Percentiles rank a stretch among this genome's conserved stretches.
These are phyloP conservation scores for Dunckerocampus dactyliophorus DNA, from an alignment of 2,113 vertebrate genomes.

Conservation along the genomic window DNA sequence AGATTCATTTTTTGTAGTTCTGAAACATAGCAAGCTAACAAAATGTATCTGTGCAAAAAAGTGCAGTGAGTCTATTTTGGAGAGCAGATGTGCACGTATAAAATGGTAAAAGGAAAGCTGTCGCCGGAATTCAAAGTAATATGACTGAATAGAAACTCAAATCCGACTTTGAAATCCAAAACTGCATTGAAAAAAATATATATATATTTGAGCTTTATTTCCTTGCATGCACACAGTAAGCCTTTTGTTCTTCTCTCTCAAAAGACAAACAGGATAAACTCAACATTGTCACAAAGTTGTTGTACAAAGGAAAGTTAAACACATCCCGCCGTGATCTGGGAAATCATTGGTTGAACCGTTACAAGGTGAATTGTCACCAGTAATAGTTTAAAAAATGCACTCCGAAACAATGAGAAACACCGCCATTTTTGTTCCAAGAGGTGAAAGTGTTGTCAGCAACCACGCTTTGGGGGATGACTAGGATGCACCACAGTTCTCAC, in stretches of 20 bases:
- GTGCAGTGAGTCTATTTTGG: conserved; percentile 47
- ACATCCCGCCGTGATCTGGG: conserved; percentile 58
- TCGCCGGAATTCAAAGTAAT: conserved; percentile 35
- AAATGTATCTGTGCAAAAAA: conserved; percentile 66
- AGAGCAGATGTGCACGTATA: conserved; percentile 63
- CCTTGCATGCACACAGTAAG: conserved; percentile 70
- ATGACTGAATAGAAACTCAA: conserved; percentile 8
- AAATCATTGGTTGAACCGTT: conserved; percentile 64
- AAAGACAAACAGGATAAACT: conserved; percentile 35
- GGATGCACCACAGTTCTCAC: conserved; percentile 72
- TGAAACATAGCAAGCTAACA: conserved; percentile 52
- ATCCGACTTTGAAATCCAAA: conserved; percentile 10
- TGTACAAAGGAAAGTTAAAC: conserved; percentile 48
- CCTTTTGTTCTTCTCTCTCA: conserved; percentile 42
- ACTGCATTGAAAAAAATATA: conserved; percentile 23
- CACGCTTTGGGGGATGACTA: conserved; percentile 87
- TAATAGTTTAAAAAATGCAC: conserved; percentile 40
- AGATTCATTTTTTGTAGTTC: conserved; percentile 49
- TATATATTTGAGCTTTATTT: conserved; percentile 46
- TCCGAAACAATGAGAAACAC: conserved; percentile 42
- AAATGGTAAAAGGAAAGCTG: conserved; percentile 44
- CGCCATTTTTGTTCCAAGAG: conserved; percentile 38
- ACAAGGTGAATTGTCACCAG: conserved; percentile 39
- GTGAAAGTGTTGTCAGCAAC: conserved; percentile 75
- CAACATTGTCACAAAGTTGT: conserved; percentile 23